Conservation (phyloP, 2,888 invertebrate genomes). For the Monopis laevigella region DNA sequence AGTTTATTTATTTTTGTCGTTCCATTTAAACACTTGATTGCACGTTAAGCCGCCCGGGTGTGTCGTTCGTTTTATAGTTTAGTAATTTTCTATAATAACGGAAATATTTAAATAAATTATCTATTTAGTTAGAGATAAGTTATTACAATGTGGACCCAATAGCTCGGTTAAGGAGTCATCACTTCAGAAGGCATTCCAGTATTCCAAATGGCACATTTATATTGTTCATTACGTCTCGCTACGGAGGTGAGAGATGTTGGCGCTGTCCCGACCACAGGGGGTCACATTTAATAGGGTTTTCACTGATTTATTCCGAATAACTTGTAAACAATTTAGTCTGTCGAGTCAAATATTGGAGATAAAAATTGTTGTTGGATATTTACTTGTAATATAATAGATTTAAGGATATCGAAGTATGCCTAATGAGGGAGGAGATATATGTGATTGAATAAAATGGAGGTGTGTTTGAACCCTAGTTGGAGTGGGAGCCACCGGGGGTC, state of each 20-base stretch:
- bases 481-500: conserved; percentile 38
- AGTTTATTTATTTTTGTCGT: conserved; percentile 33
- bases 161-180: background rate
- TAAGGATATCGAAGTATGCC: too few relatives aligned
- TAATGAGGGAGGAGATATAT: too few relatives aligned
- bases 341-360: too few relatives aligned
- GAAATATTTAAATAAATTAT: conserved; percentile 20
- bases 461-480: conserved; percentile 7
- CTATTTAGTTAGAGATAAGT: conserved; percentile 10
- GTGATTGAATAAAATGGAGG: too few relatives aligned
- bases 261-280: conserved; percentile 45
- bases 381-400: too few relatives aligned
- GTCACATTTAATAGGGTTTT: conserved; percentile 33
- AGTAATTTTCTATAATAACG: conserved; percentile 26
- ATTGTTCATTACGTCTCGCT: conserved; percentile 54
- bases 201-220: conserved; percentile 54
- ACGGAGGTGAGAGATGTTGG: conserved; percentile 61
- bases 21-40: conserved; percentile 24
- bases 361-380: too few relatives aligned
- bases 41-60: conserved; percentile 18
- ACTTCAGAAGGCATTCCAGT: conserved; percentile 1
- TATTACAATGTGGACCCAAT: background rate
- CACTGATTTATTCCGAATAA: conserved; percentile 5
- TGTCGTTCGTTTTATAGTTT: conserved; percentile 28
- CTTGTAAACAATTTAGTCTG: too few relatives aligned